Base-by-base conservation (phyloP, 35 echinoderm and acorn worm genomes). In the Holothuria glaberrima region DNA sequence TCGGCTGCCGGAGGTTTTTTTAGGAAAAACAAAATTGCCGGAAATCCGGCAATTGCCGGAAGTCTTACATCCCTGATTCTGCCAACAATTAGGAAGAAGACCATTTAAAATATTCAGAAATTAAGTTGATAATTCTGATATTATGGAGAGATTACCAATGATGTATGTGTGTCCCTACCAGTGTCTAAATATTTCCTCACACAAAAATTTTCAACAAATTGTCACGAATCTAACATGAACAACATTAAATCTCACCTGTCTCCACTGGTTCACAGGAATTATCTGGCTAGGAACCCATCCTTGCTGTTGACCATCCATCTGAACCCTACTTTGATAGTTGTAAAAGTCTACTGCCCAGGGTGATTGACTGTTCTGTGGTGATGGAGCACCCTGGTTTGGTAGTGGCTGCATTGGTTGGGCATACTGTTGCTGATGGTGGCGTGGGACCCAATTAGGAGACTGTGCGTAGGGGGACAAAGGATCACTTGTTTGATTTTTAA, bases 351-450 rank as follows among this genome's bases (percentile, higher is more conserved):
- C 26, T 50, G 36, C 38, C 74, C 74, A 48, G 3, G 74, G 74
- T 48, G 74, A 78, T 6, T 78, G 35, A 48, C 74, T 78, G 44
- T 41, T 48, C 41, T 78, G 74, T 7, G 74, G 74, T 48, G 44
- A 48, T 13, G 74, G 74, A 41, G 50, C 21, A 48, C 29, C 50
- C 21, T 26, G n/a, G 20, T 48, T 78, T 48, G 19, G 63, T 44
- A 38, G 16, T 21, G 30, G 84, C 35, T 87, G 84, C 17, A 44
- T 16, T 0, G 10, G 60, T 46, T 87, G 84, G 9, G 9, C 6
- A 48, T 56, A 13, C 81, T 61, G 81, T 62, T 12, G 79, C 50
- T 83, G 81, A 21, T 61, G 81, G 22, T 81, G 77, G 5, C 46
- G 77, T 12, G 74, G 74, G 5, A 41, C 74, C 74, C 74, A 78